These are phyloP conservation scores for Dendrocopos noguchii DNA, from an alignment of 2,113 vertebrate genomes.

Conservation along the genomic window DNA sequence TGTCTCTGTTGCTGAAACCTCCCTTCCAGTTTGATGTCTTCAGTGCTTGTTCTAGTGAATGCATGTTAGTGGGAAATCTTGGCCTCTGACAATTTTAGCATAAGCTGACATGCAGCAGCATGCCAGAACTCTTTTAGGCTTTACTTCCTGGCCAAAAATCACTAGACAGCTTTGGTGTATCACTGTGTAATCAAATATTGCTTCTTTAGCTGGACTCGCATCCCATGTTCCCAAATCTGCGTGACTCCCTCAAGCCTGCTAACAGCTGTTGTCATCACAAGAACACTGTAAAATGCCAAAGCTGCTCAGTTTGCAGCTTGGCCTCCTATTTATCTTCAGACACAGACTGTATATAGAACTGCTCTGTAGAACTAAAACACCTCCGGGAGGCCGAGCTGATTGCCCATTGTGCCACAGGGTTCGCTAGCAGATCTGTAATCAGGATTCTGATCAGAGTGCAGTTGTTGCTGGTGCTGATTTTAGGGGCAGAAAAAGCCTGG, in stretches of 20 bases:
- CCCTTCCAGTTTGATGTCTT: background rate
- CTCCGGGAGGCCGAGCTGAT: background rate
- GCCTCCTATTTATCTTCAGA: background rate
- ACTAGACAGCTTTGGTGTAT: background rate
- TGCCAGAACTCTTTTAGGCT: background rate
- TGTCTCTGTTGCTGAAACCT: background rate
- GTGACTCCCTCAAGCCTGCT: background rate
- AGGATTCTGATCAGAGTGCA: background rate
- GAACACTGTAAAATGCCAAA: background rate
- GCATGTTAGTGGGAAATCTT: background rate
- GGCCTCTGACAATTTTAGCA: background rate
- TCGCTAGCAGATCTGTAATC: background rate
- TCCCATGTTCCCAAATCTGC: background rate
- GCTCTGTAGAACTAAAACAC: background rate
- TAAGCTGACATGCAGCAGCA: background rate
- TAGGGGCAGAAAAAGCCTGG: background rate
- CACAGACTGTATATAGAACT: background rate
- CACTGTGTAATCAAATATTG: background rate
- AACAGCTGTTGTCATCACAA: background rate
- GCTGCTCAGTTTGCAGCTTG: background rate
- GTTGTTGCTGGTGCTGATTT: background rate
- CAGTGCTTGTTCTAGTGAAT: background rate
- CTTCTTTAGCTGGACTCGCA: background rate
- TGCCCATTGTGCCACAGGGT: background rate
- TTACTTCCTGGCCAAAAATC: background rate